Base-by-base conservation (phyloP, 2,888 invertebrate species). In the Heliconius ethilla region DNA sequence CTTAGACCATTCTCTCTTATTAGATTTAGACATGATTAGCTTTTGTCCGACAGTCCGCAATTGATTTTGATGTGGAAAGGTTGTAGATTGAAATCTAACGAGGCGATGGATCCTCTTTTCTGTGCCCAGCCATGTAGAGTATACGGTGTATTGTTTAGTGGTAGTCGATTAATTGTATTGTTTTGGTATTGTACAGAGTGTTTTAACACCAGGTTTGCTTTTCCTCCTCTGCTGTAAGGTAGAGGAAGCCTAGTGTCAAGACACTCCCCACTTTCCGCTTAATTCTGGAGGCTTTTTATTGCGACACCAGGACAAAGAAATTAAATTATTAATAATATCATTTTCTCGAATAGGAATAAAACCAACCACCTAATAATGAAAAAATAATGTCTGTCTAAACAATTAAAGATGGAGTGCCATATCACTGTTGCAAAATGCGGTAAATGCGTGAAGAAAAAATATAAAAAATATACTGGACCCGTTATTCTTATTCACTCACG, bases 1-100 rank as follows among this genome's bases (percentile, higher is more conserved):
- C 83, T 82, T 83, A 80, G 76, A 81, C 82, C 78, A 83, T 83
- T 82, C 78, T 76, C 86, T 85, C 84, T 86, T 88, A 89, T 89
- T 87, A 86, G 84, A 85, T 89, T 89, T 85, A 80, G 79, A 79
- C 81, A 78, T 81, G 66, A 79, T 84, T 83, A 82, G 83, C 82
- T 81, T 75, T 67, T 70, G 75, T 37, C 79, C 83, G 83, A 84
- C 65, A 73, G 29, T 74, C 45, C 25, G 33, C 73, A 22, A 78
- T 76, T 76, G 59, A 72, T 59, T 33, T 59, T 33, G 33, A 59
- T 33, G 33, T 18, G 59, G 37, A 72, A 59, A 72, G 72, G 55
- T 55, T 72, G 69, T 40, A 40, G 33, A 72, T 72, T 72, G 59
- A 25, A 72, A 59, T 72, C n/a, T 59, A 72, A 72, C 59, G 59